phyloP scores from a whole-genome alignment of 2,797 vertebrate species.

The Threskiornis aethiopicus region DNA sequence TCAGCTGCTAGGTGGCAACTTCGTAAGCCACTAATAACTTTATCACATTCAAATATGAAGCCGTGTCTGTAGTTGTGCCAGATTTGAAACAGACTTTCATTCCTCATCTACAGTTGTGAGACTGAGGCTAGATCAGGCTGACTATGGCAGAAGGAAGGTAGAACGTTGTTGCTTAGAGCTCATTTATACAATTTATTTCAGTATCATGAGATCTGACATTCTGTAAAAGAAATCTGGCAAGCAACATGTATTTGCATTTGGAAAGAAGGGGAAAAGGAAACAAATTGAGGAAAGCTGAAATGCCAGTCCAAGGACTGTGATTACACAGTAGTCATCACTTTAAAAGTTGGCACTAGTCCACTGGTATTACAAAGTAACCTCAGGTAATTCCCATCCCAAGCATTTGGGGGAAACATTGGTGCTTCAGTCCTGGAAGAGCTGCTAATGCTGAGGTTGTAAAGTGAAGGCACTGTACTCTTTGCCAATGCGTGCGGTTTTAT shows the following conservation, averaged over 20 bases:
- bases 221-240: slow-evolving; percentile 16
- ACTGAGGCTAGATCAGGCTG: background rate
- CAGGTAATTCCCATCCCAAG: slow-evolving; percentile 12
- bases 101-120: background rate
- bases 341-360: background rate
- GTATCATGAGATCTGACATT: background rate
- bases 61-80: background rate
- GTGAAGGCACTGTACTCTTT: background rate
- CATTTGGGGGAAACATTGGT: background rate
- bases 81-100: background rate
- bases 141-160: background rate
- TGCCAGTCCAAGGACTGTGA: background rate
- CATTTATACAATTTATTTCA: background rate
- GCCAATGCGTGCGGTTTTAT: background rate
- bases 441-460: background rate
- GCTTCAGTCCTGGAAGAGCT: background rate
- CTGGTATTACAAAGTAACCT: slow-evolving; percentile 9
- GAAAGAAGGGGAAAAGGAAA: slow-evolving; percentile 20
- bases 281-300: slow-evolving; percentile 2
- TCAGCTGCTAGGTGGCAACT: background rate
- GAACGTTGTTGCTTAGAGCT: background rate
- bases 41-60: background rate
- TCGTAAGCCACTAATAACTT: background rate
- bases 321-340: slow-evolving; percentile 15
- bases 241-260: slow-evolving; percentile 7